Conservation (phyloP, 2,113 vertebrate genomes). For the Dicaeum eximium region DNA sequence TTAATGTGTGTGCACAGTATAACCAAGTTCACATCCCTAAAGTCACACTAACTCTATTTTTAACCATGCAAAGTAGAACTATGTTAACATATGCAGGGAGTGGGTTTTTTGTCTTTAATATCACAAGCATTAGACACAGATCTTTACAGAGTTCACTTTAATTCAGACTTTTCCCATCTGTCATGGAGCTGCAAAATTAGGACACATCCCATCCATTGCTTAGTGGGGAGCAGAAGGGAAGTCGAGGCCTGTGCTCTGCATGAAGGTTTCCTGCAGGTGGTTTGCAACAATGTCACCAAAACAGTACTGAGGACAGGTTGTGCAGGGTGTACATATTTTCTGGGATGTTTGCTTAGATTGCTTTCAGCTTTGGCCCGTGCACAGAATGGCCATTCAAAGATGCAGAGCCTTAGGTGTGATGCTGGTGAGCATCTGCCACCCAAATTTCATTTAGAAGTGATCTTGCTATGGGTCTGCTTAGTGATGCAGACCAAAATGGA, state of each 20-base stretch:
- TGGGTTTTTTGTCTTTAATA: neutral
- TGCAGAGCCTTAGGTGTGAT: accelerated
- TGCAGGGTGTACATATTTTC: neutral
- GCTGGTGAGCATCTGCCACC: neutral
- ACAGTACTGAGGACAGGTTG: neutral
- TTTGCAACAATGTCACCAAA: neutral
- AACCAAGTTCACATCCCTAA: slow-evolving; percentile 2
- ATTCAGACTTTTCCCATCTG: neutral
- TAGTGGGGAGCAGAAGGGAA: neutral
- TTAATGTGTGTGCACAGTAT: neutral
- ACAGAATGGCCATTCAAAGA: neutral
- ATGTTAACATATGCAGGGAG: neutral
- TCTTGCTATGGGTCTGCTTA: neutral
- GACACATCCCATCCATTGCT: neutral
- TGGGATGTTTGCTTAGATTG: neutral
- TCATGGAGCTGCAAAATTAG: slow-evolving; percentile 24
- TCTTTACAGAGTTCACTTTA: slow-evolving; percentile 8
- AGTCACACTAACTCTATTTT: slow-evolving; percentile 15
- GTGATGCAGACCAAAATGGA: neutral
- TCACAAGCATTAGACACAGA: neutral
- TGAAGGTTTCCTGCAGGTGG: neutral
- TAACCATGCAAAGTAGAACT: neutral
- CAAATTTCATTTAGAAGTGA: neutral
- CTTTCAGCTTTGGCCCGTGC: neutral
- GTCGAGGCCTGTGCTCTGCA: neutral